Conservation (phyloP, 1,140 invertebrate species). For the Leptinotarsa texana region DNA sequence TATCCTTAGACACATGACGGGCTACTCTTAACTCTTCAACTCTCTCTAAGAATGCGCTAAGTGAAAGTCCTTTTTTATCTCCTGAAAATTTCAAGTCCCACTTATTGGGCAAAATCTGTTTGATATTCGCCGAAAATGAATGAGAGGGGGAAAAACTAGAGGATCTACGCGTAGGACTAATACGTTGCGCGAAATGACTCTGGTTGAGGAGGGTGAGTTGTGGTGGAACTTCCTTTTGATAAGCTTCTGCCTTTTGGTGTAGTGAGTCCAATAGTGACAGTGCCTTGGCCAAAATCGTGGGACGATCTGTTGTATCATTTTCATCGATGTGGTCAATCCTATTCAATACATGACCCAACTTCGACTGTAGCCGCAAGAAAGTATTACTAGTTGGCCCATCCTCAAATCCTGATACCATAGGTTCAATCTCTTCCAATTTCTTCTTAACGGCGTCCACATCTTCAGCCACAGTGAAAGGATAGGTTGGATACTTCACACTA, state of each 20-base stretch:
- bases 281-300: background rate
- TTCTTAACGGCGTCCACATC: background rate
- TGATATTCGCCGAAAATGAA: background rate
- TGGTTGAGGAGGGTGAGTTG: background rate
- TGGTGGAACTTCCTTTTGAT: background rate
- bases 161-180: background rate
- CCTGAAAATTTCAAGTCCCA: constrained; percentile 7
- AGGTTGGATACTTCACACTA: background rate
- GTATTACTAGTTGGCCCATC: background rate
- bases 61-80: constrained; percentile 12
- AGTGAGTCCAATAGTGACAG: background rate
- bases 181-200: background rate
- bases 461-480: background rate
- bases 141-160: background rate
- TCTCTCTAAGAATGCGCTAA: constrained; percentile 43
- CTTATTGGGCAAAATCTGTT: background rate
- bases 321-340: background rate
- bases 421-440: background rate
- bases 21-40: constrained; percentile 42
- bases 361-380: background rate
- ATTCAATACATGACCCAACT: background rate
- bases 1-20: constrained; percentile 32
- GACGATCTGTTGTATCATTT: background rate
- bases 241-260: background rate
- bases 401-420: background rate